phyloP scores from a whole-genome alignment of 2,888 invertebrate genomes.

The Geotrupes spiniger region DNA sequence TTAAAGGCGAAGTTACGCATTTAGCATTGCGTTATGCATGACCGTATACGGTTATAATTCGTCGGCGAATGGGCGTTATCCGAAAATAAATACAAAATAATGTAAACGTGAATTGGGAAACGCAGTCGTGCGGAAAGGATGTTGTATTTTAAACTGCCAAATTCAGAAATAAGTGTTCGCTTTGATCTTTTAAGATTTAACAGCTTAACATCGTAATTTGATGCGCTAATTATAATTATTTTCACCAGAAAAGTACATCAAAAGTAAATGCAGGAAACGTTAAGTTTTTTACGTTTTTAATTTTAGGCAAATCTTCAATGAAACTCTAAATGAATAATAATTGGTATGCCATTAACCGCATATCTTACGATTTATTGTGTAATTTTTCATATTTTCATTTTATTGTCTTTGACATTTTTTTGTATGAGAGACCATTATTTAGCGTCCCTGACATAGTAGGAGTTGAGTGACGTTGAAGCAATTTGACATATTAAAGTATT shows the following conservation, averaged over 20 bases:
- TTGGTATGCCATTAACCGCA: background rate
- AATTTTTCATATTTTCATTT: too few relatives aligned
- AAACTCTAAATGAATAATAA: background rate
- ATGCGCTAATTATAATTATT: background rate
- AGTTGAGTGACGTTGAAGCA: too few relatives aligned
- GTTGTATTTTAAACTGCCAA: background rate
- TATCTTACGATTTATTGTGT: too few relatives aligned
- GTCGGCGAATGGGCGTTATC: too few relatives aligned
- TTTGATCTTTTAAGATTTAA: slow-evolving; percentile 5
- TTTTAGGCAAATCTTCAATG: background rate
- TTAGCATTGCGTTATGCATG: background rate
- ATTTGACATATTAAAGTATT: too few relatives aligned
- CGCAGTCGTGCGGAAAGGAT: background rate
- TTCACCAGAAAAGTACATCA: background rate
- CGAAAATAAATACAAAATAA: too few relatives aligned
- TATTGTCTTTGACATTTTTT: too few relatives aligned
- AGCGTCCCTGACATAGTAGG: too few relatives aligned
- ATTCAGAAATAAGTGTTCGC: background rate
- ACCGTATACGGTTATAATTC: too few relatives aligned
- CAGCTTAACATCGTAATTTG: background rate
- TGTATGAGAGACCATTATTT: too few relatives aligned
- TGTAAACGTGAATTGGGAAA: too few relatives aligned
- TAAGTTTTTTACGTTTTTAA: background rate
- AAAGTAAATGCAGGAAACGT: slow-evolving; percentile 1
- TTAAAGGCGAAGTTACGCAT: slow-evolving; percentile 3